Conservation (phyloP, 2,797 vertebrate genomes). For the Pyrocephalus nanus region DNA sequence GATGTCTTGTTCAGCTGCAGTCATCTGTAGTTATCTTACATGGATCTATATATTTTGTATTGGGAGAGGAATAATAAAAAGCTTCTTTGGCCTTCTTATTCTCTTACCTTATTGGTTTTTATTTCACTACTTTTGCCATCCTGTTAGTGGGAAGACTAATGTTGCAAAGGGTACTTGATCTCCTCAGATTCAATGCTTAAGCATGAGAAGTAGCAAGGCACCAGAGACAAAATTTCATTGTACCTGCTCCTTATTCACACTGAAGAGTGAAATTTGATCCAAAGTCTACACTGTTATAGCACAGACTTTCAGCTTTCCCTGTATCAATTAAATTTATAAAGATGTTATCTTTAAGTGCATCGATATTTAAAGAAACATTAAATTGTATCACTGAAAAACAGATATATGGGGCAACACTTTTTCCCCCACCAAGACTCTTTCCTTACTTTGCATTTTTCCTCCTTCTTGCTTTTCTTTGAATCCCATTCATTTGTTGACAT, state of each 20-base stretch:
- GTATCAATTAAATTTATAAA: not conserved
- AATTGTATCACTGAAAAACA: not conserved
- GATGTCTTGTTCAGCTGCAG: not conserved
- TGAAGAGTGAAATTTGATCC: not conserved
- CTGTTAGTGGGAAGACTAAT: not conserved
- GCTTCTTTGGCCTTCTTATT: not conserved
- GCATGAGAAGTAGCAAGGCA: not conserved
- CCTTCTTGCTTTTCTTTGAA: not conserved
- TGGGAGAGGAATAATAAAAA: not conserved
- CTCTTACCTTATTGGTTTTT: not conserved
- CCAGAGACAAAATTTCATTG: not conserved
- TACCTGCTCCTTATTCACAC: not conserved
- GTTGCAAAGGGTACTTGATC: not conserved
- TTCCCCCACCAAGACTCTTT: not conserved
- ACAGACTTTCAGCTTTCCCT: not conserved
- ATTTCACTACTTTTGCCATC: not conserved
- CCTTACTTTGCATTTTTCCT: not conserved
- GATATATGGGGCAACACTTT: not conserved
- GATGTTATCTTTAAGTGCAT: not conserved
- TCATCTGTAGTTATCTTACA: not conserved
- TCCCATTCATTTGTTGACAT: not conserved
- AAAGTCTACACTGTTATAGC: not conserved
- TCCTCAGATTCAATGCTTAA: not conserved
- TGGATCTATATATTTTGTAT: not conserved
- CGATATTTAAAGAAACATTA: not conserved